Percentiles rank a stretch among this genome's conserved stretches.
These are phyloP conservation scores for Dicrurus megarhynchus DNA, from an alignment of 2,113 vertebrate species.

Conservation along the genomic window DNA sequence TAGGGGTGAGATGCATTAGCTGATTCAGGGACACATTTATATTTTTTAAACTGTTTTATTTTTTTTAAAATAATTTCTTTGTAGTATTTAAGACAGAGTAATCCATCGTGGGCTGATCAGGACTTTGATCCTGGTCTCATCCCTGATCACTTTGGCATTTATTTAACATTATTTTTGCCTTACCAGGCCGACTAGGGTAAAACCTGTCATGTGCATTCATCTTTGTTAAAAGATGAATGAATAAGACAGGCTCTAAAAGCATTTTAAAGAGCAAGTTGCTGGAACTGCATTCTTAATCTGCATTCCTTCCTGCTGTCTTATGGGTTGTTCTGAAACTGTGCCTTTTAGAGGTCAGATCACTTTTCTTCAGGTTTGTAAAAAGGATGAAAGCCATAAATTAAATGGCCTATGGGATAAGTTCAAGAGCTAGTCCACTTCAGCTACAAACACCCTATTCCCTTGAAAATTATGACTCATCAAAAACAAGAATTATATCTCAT, in stretches of 20 bases:
- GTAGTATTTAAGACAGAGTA: conserved; percentile 58
- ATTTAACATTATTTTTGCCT: conserved; percentile 67
- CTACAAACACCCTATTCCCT: neutral
- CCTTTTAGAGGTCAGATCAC: conserved; percentile 73
- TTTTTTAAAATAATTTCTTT: conserved; percentile 23
- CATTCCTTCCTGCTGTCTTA: conserved; percentile 71
- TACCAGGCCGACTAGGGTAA: conserved; percentile 36
- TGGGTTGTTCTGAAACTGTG: conserved; percentile 68
- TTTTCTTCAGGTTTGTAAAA: conserved; percentile 63
- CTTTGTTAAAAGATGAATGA: conserved; percentile 75
- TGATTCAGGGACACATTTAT: neutral
- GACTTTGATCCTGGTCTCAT: conserved; percentile 62
- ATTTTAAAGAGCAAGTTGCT: conserved; percentile 75
- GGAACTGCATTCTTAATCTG: conserved; percentile 72
- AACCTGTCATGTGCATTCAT: conserved; percentile 66
- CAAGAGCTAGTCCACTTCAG: conserved; percentile 45
- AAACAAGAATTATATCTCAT: conserved; percentile 23
- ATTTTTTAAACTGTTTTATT: neutral
- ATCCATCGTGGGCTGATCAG: conserved; percentile 24
- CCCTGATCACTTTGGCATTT: conserved; percentile 61
- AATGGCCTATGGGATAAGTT: conserved; percentile 44
- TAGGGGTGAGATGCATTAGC: conserved; percentile 23
- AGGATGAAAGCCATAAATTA: conserved; percentile 63
- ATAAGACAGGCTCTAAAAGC: conserved; percentile 72
- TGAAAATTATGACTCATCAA: conserved; percentile 59